phyloP scores from a whole-genome alignment of 2,797 vertebrate species.

The Sebastiscus albofasciatus region DNA sequence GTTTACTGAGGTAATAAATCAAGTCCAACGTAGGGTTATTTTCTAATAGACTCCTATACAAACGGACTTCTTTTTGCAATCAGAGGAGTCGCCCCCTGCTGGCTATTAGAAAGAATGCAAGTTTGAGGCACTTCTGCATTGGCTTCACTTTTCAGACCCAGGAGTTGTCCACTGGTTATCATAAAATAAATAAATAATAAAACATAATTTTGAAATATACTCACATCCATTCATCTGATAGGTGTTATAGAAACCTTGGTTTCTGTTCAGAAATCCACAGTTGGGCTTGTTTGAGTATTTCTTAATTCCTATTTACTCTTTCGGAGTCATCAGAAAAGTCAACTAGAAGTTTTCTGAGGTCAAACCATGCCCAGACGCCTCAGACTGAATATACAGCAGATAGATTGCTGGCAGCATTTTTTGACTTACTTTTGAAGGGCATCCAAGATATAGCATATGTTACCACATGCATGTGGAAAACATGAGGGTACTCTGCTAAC shows the following conservation, averaged over 20 bases:
- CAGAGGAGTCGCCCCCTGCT: no score
- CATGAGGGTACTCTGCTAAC: slow-evolving; percentile 10
- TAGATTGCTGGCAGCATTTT: slow-evolving; percentile 2
- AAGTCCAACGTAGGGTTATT: no score
- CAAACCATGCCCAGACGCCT: neutral
- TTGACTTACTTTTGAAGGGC: slow-evolving; percentile 22
- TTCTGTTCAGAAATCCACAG: neutral
- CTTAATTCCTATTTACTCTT: neutral
- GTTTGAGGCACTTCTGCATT: no score
- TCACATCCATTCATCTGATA: neutral
- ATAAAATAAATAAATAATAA: neutral
- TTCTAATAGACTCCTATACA: no score
- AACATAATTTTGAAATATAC: neutral
- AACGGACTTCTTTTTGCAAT: no score
- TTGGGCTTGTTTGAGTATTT: neutral
- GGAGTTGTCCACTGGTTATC: neutral
- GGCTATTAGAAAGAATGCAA: no score
- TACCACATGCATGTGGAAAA: slow-evolving; percentile 38
- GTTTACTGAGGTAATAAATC: no score
- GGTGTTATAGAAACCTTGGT: neutral
- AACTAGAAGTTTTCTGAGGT: neutral
- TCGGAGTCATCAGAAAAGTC: neutral
- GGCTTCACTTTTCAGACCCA: no score
- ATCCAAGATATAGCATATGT: slow-evolving; percentile 18
- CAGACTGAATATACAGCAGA: neutral